Base-by-base conservation (phyloP, 2,888 invertebrate genomes). In the Cheilosia impressa region DNA sequence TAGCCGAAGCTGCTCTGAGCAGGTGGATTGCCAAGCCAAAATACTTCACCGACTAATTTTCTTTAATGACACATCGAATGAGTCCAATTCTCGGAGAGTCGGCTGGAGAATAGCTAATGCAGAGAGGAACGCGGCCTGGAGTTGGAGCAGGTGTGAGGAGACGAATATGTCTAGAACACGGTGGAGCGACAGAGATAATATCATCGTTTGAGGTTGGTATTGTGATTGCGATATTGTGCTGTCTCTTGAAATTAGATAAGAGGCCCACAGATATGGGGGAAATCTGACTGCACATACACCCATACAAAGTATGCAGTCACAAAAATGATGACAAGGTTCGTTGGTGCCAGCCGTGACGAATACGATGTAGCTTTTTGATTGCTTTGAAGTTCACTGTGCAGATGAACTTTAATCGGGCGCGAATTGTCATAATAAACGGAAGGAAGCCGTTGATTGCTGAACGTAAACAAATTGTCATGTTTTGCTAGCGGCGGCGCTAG, bases 61-160 rank as follows among this genome's bases (percentile, higher is more conserved):
- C 60, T 60, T 66, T 57, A 60, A 81, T 85, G 85, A 85, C 81
- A 68, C 58, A 68, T 72, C 27, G 19, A 66, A 68, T 80, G 76
- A 72, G 68, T 72, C 27, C 19, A 41, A 57, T 63, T 43, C 47
- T 43, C 57, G 13, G 38, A 38, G 38, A 38, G 38, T 22, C 2
- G 15, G n/a, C 52, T 57, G 38, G 75, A 66, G 66, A 68, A 52
- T 38, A 38, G 9, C 3, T 43, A 19, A 17, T 17, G 41, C 45
- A 55, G 55, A 62, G 55, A 7, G 22, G 38, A 38, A 38, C 38
- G 38, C 10, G 13, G 10, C 38, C 13, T 38, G 38, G 38, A 38
- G 38, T 38, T 38, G 38, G 13, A 13, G 38, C 38, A 13, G 58
- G 41, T 22, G 9, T n/a, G 19, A 13, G 31, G 31, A 6, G 45